Conservation (phyloP, 2,797 vertebrate genomes). For the Nyctibius grandis region DNA sequence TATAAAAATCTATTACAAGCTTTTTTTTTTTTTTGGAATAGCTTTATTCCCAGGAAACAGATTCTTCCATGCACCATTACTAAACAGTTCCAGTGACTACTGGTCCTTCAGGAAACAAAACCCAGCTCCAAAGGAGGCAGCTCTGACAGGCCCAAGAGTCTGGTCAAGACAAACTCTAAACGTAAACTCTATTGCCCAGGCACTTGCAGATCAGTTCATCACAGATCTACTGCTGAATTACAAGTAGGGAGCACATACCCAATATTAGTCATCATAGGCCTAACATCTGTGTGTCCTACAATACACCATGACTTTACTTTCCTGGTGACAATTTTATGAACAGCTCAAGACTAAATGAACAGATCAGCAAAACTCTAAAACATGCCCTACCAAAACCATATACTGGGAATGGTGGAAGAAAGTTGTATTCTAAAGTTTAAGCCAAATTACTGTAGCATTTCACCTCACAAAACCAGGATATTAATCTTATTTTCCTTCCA, state of each 20-base stretch:
- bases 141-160: neutral
- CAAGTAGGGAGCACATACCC: neutral
- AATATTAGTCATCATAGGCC: neutral
- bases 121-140: neutral
- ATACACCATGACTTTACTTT: neutral
- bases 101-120: neutral
- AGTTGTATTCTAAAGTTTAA: neutral
- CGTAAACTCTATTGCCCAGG: neutral
- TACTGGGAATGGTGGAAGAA: neutral
- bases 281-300: neutral
- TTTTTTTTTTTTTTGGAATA: neutral
- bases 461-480: neutral
- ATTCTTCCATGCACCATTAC: neutral
- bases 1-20: neutral
- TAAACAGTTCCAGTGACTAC: neutral
- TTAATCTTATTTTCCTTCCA: neutral
- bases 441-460: neutral
- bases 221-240: neutral
- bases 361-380: neutral
- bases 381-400: neutral
- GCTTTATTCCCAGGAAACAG: neutral
- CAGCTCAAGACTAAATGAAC: neutral
- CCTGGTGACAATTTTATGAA: neutral
- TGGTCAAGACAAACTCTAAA: neutral
- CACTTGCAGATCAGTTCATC: neutral